Evolutionary conservation across 2,888 invertebrate genomes (phyloP).

Genomic region (Frankliniella fusca): DNA sequence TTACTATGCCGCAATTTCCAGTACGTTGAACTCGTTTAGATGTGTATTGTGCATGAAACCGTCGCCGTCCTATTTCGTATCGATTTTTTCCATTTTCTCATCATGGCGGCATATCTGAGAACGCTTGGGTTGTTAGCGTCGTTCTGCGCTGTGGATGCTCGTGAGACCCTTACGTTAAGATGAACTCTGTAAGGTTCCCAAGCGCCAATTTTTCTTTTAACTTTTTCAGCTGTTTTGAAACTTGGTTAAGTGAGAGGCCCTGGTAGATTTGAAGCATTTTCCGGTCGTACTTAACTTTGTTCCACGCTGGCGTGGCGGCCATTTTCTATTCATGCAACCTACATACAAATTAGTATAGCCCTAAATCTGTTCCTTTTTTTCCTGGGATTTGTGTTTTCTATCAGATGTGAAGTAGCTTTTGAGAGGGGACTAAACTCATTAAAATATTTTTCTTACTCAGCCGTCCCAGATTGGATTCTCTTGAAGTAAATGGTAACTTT

Average conservation of each 20-base stretch:
- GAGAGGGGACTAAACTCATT: not conserved
- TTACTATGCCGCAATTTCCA: not conserved
- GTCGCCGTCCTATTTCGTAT: not conserved
- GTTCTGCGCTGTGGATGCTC: not conserved
- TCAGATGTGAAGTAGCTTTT: constrained; percentile 13
- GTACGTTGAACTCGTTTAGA: not conserved
- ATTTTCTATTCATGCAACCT: constrained; percentile 18
- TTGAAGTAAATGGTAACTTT: not conserved
- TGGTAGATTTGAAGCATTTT: not conserved
- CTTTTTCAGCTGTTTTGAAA: constrained; percentile 20
- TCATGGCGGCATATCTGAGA: constrained; percentile 12
- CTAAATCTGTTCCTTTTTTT: not conserved
- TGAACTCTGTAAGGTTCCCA: not conserved
- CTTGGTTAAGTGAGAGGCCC: constrained; percentile 16
- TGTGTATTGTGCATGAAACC: not conserved
- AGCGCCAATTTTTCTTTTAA: not conserved
- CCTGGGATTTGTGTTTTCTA: not conserved
- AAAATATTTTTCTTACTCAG: not conserved
- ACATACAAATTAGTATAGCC: not conserved
- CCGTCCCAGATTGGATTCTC: not conserved
- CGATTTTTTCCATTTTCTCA: constrained; percentile 15
- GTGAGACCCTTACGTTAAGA: not conserved
- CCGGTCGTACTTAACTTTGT: not conserved
- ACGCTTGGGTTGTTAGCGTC: constrained; percentile 20
- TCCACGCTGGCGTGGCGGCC: constrained; percentile 23